These are phyloP conservation scores for Pangasianodon hypophthalmus DNA, from an alignment of 2,113 vertebrate species.

Conservation along the genomic window DNA sequence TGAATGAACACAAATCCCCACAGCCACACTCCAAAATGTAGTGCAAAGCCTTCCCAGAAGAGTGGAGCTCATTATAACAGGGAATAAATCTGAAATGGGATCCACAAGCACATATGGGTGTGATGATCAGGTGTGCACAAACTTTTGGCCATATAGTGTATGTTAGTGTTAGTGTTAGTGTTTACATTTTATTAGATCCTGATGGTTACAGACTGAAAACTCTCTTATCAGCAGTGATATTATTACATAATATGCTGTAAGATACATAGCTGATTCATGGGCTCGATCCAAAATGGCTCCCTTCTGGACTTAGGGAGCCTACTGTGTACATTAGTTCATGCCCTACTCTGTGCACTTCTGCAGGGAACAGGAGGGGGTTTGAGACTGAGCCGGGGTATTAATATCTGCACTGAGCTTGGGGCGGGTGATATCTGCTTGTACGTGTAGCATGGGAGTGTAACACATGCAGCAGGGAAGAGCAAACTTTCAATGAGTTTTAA, in stretches of 20 bases:
- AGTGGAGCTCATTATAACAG: too few species aligned
- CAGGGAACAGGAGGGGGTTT: background rate
- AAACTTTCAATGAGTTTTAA: background rate
- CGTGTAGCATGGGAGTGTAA: background rate
- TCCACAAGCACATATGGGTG: background rate
- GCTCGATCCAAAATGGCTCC: background rate
- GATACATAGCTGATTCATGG: background rate
- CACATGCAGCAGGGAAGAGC: background rate
- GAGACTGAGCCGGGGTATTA: conserved; percentile 1
- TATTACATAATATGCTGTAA: background rate
- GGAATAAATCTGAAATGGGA: too few species aligned
- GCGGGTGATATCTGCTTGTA: background rate
- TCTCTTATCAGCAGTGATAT: background rate
- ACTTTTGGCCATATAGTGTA: background rate
- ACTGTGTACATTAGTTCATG: background rate
- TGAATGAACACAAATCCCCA: too few species aligned
- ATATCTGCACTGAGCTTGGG: background rate
- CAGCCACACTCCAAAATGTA: too few species aligned
- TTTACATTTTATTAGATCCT: background rate
- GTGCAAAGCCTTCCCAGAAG: too few species aligned
- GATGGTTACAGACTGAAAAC: background rate
- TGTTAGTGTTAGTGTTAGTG: background rate
- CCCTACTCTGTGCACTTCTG: background rate
- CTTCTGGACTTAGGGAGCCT: background rate
- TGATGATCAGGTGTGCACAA: background rate